Evolutionary conservation across 2,888 invertebrate genomes (phyloP), one percentile per base, ranked within the genome.

Genomic region (Priocnemis perturbator): DNA sequence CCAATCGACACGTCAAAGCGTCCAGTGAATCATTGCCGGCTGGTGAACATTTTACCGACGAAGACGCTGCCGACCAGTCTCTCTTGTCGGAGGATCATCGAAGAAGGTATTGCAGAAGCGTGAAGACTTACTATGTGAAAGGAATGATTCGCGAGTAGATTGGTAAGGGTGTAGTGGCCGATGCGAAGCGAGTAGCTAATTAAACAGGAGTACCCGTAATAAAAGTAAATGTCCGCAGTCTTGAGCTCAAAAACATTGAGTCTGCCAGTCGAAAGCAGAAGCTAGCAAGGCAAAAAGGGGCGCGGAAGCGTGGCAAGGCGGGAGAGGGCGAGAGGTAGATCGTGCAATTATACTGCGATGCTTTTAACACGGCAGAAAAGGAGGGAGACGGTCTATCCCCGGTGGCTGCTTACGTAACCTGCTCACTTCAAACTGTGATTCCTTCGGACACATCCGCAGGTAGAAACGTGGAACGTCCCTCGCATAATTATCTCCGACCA

Each of bases 341-440:
- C 19, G 17, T 50, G 50, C 50, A 50, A 50, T 50, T 50, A 50
- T 19, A 50, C 50, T 19, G 50, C 50, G 50, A 50, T 50, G 50
- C 50, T 50, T 50, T 50, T 50, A 50, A 37, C 37, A 37, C 37
- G 37, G 37, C 37, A 11, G 37, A 37, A 37, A 50, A 50, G 50
- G 17, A 50, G 50, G 5, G 19, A 50, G 19, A 50, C 3, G 50
- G 50, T 50, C 1, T 50, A 50, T 50, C 50, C 50, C 50, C 19
- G 17, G 50, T 19, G n/a, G n/a, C 50, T 19, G 17, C 50, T 50
- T 50, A 19, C 50, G 50, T 50, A 50, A 50, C 50, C 37, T 37
- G 37, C 37, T 37, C 37, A 37, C 37, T 37, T 37, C 37, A 37
- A 37, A 37, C 37, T 37, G 50, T 19, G 50, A 50, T 50, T 50